Base-by-base conservation (phyloP, 2,888 invertebrate genomes). In the Parnassius smintheus region DNA sequence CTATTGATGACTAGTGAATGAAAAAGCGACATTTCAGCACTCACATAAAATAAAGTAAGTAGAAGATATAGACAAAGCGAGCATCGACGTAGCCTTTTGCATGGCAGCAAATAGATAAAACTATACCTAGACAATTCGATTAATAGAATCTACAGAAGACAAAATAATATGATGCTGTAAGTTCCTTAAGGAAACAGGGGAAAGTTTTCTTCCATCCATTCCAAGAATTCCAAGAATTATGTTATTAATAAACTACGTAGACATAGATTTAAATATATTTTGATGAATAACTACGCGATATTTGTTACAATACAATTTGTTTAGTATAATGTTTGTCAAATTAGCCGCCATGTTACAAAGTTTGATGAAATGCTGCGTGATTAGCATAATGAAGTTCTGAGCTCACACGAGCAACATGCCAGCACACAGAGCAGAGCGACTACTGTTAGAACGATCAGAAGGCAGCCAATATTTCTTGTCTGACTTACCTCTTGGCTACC, bases 401-500 rank as follows among this genome's bases (percentile, higher is more conserved):
- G 49, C 53, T 58, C 58, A 57, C 41, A 41, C 62, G 65, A 70
- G 61, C 65, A 64, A 60, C 74, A 75, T 75, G 75, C 74, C 66
- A 65, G 68, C 72, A 73, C 72, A 71, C 66, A 71, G 61, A 71
- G 62, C 67, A 45, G 68, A 66, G 66, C 65, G 65, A 62, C 69
- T 72, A 72, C 65, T 55, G 67, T 67, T 67, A 70, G 60, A 42
- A 55, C 22, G 44, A 56, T 22, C 18, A 42, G 8, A 59, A 56
- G 50, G 50, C 59, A 51, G 54, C 57, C 50, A 59, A 66, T 69
- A 64, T 61, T 56, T 67, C 60, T 59, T 68, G 63, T 70, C 64
- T 65, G 60, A 85, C 89, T 88, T 80, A 89, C 88, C 88, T 83
- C 82, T 83, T 85, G 82, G 83, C 86, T 85, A 87, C 76, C 78